These are phyloP conservation scores for Zaprionus vittiger DNA, from an alignment of 1,140 invertebrate genomes.

Conservation along the genomic window DNA sequence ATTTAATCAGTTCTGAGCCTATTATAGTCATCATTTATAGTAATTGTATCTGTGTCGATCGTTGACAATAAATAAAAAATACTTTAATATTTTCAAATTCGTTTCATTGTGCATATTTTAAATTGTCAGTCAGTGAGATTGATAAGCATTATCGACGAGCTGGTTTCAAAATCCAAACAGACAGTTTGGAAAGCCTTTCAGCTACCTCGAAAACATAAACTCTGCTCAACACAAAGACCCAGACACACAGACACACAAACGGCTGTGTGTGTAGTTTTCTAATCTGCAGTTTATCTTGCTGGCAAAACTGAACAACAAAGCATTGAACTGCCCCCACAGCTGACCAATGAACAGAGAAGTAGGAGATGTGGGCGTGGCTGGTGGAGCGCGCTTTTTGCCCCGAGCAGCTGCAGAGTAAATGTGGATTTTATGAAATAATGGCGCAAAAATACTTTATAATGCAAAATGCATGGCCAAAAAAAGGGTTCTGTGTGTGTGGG, in stretches of 20 bases:
- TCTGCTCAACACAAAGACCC: not conserved
- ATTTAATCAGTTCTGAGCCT: slow-evolving; percentile 3
- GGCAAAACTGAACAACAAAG: slow-evolving; percentile 9
- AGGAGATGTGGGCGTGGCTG: not conserved
- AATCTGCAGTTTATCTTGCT: slow-evolving; percentile 26
- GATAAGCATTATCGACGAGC: not conserved
- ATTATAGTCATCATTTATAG: not conserved
- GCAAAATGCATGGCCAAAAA: slow-evolving; percentile 62
- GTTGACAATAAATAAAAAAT: not conserved
- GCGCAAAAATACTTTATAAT: slow-evolving; percentile 76
- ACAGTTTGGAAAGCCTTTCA: not conserved
- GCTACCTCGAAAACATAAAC: slow-evolving; percentile 3
- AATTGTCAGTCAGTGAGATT: not conserved
- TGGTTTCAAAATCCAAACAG: not conserved
- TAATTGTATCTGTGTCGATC: not conserved
- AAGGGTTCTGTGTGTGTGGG: not conserved
- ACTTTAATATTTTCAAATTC: not conserved
- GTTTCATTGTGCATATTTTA: not conserved
- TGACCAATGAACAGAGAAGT: slow-evolving; percentile 25
- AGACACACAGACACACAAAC: not conserved
- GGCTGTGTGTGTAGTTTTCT: slow-evolving; percentile 21
- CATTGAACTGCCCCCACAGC: not conserved
- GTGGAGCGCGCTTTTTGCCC: slow-evolving; percentile 41
- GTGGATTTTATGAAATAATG: slow-evolving; percentile 78
- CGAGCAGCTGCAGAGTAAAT: slow-evolving; percentile 74